phyloP scores from a whole-genome alignment of 2,888 invertebrate species.

The Lycocerus yunnanus region DNA sequence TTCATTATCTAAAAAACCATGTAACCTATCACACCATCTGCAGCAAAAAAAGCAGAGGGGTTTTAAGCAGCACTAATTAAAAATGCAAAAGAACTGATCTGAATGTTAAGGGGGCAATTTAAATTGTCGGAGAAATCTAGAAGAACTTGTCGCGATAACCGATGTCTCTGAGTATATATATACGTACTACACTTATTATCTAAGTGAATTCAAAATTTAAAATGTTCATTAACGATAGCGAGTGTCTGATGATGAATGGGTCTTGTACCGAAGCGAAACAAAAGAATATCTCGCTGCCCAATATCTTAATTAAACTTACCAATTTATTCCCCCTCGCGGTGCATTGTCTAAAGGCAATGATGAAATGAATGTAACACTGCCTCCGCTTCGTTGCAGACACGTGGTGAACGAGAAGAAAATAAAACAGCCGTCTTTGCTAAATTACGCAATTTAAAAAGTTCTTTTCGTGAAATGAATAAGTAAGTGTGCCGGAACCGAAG shows the following conservation, averaged over 20 bases:
- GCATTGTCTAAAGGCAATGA: constrained; percentile 40
- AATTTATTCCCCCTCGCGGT: constrained; percentile 53
- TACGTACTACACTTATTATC: constrained; percentile 20
- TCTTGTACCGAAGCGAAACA: constrained; percentile 52
- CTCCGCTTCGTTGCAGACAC: constrained; percentile 30
- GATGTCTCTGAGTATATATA: not conserved
- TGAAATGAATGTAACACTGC: constrained; percentile 50
- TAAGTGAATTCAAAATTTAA: constrained; percentile 47
- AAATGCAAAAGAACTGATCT: constrained; percentile 9
- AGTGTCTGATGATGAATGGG: constrained; percentile 53
- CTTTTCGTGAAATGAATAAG: constrained; percentile 58
- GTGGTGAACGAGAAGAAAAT: constrained; percentile 41
- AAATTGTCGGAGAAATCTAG: constrained; percentile 6
- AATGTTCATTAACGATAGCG: constrained; percentile 55
- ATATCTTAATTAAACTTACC: constrained; percentile 60
- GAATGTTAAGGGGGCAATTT: constrained; percentile 1
- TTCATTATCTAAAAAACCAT: not conserved
- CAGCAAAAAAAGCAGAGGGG: not conserved
- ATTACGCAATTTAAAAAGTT: constrained; percentile 59
- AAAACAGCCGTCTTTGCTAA: constrained; percentile 53
- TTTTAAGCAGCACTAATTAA: constrained; percentile 7
- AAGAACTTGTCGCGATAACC: constrained; percentile 16
- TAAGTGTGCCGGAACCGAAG: constrained; percentile 52
- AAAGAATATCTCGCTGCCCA: constrained; percentile 56
- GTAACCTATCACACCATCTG: not conserved